Conservation (phyloP, 2,113 vertebrate species). For the Copsychus sechellarum region DNA sequence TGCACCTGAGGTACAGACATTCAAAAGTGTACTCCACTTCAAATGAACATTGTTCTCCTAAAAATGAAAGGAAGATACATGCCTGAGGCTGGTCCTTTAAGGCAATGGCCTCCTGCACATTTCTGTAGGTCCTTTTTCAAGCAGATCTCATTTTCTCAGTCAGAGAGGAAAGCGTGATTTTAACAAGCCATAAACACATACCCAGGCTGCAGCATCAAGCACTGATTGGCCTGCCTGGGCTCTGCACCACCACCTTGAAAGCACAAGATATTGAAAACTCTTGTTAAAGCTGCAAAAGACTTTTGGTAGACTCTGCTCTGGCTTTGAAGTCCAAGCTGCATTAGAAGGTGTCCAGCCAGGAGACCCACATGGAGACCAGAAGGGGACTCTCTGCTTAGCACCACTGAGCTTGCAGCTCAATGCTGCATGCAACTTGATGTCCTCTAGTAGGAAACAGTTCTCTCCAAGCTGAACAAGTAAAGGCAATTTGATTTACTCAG, state of each 20-base stretch:
- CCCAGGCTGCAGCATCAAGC: background rate
- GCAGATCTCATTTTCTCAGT: conserved; percentile 23
- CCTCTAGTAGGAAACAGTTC: background rate
- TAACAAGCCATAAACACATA: background rate
- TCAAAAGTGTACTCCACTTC: background rate
- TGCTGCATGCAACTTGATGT: background rate
- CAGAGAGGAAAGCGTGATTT: conserved; percentile 14
- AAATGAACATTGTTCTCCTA: background rate
- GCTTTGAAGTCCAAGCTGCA: background rate
- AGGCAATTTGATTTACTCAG: background rate
- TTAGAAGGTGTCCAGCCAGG: background rate
- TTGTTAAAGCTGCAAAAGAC: background rate
- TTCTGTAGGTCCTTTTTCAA: background rate
- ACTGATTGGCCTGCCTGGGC: background rate
- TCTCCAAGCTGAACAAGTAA: background rate
- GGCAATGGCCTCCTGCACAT: background rate
- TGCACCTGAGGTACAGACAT: background rate
- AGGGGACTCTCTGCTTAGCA: background rate
- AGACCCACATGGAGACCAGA: background rate
- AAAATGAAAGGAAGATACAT: background rate
- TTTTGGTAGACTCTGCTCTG: background rate
- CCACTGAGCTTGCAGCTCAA: background rate
- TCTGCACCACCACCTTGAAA: background rate
- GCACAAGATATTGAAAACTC: background rate
- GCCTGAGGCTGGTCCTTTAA: background rate